Evolutionary conservation across 2,797 vertebrate genomes (phyloP).

Genomic region (Channa striata): DNA sequence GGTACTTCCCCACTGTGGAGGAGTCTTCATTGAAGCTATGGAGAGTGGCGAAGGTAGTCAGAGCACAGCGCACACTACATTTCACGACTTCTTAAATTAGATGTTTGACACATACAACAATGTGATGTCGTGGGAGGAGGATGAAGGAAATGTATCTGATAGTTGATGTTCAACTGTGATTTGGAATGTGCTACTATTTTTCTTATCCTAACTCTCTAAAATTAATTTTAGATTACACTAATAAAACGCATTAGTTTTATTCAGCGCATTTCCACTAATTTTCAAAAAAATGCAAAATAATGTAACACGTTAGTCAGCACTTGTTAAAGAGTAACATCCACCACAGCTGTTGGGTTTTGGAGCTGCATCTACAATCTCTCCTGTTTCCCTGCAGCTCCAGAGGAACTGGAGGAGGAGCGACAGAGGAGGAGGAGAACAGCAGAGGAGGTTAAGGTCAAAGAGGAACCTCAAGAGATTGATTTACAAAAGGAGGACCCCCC

Average conservation of each 20-base stretch:
- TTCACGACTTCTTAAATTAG: background rate
- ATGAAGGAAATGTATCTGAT: slow-evolving; percentile 23
- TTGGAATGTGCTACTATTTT: slow-evolving; percentile 36
- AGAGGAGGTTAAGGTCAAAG: slow-evolving; percentile 91
- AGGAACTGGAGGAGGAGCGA: slow-evolving; percentile 95
- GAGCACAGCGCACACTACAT: background rate
- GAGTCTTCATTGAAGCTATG: slow-evolving; percentile 96
- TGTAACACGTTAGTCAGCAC: background rate
- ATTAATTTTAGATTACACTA: slow-evolving; percentile 44
- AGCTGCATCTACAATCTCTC: slow-evolving; percentile 10
- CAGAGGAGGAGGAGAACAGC: slow-evolving; percentile 89
- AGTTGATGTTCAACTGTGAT: slow-evolving; percentile 11
- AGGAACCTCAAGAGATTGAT: slow-evolving; percentile 91
- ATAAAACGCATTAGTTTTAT: slow-evolving; percentile 20
- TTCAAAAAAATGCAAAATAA: slow-evolving; percentile 16
- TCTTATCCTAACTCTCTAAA: slow-evolving; percentile 30
- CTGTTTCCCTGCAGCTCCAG: slow-evolving; percentile 83
- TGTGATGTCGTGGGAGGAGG: slow-evolving; percentile 11
- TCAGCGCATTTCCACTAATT: slow-evolving; percentile 15
- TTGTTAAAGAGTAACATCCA: slow-evolving; percentile 1
- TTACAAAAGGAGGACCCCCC: slow-evolving; percentile 73
- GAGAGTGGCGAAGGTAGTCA: slow-evolving; percentile 96
- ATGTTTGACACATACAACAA: background rate
- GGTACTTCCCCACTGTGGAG: slow-evolving; percentile 98
- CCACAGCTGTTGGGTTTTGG: slow-evolving; percentile 13